Evolutionary conservation across 2,888 invertebrate species (phyloP).

Genomic region (Amphiduros pacificus): DNA sequence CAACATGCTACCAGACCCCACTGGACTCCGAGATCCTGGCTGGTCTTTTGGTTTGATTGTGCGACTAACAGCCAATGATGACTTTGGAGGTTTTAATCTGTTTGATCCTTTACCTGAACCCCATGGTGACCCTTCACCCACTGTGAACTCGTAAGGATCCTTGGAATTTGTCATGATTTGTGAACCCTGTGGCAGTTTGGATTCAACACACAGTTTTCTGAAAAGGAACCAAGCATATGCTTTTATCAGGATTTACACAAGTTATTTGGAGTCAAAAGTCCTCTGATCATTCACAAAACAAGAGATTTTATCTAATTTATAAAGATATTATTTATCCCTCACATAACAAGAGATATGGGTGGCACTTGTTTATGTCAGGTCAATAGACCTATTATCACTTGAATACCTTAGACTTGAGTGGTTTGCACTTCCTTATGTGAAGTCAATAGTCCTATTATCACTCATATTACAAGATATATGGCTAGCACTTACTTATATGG

Average conservation of each 20-base stretch:
- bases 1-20: not conserved
- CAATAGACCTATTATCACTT: no score
- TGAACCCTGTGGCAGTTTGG: slow-evolving; percentile 49
- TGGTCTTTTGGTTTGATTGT: slow-evolving; percentile 6
- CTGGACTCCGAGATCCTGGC: not conserved
- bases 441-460: no score
- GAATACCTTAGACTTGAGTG: not conserved
- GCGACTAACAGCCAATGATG: not conserved
- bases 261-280: not conserved
- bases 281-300: no score
- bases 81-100: slow-evolving; percentile 1
- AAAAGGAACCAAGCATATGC: slow-evolving; percentile 15
- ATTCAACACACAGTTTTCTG: slow-evolving; percentile 56
- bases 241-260: not conserved
- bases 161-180: slow-evolving; percentile 40
- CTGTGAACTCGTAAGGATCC: slow-evolving; percentile 52
- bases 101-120: slow-evolving; percentile 1
- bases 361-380: no score
- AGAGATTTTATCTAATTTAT: no score
- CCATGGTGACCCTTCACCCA: not conserved
- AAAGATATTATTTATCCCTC: no score
- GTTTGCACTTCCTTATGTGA: no score
- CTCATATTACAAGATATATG: no score
- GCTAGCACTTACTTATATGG: no score
- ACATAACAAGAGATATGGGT: no score